These are phyloP conservation scores for Xyliphius kryptos DNA, from an alignment of 2,113 vertebrate genomes.

Conservation along the genomic window DNA sequence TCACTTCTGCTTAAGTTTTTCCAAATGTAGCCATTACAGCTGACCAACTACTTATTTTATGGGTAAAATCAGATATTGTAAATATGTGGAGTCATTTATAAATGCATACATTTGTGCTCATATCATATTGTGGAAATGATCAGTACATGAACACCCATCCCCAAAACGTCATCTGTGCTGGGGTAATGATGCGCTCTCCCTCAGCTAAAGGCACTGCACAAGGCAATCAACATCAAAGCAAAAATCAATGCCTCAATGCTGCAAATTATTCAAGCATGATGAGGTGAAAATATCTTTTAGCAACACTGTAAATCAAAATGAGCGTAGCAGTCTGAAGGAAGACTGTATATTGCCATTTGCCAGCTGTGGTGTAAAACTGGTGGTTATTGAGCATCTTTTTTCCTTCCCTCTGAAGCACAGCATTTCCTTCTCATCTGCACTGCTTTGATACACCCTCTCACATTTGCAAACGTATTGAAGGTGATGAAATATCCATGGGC, in stretches of 20 bases:
- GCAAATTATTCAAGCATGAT: constrained; percentile 17
- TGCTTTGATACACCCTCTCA: constrained; percentile 33
- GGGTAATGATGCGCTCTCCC: constrained; percentile 1
- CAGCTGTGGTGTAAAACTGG: constrained; percentile 16
- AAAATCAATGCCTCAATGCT: constrained; percentile 2
- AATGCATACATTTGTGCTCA: neutral
- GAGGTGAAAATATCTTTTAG: neutral
- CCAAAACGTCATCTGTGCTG: neutral
- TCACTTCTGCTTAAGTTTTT: too few species aligned
- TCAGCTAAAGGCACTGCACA: constrained; percentile 1
- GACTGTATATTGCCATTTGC: neutral
- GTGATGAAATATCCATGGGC: constrained; percentile 48
- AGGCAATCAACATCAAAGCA: constrained; percentile 10
- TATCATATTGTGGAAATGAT: neutral
- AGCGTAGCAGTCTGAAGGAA: neutral
- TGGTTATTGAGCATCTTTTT: neutral
- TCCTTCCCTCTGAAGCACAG: constrained; percentile 20
- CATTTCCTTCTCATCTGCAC: constrained; percentile 32
- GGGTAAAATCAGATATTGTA: too few species aligned
- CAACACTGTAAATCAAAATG: neutral
- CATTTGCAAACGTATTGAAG: constrained; percentile 49
- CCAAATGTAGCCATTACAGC: too few species aligned
- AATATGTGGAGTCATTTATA: too few species aligned
- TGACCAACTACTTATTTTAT: too few species aligned
- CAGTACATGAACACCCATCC: neutral